A percentile compares a stretch with the other conserved stretches of the same genome.
These are phyloP conservation scores for Psylliodes chrysocephalus DNA, from an alignment of 2,888 invertebrate genomes.

Conservation along the genomic window DNA sequence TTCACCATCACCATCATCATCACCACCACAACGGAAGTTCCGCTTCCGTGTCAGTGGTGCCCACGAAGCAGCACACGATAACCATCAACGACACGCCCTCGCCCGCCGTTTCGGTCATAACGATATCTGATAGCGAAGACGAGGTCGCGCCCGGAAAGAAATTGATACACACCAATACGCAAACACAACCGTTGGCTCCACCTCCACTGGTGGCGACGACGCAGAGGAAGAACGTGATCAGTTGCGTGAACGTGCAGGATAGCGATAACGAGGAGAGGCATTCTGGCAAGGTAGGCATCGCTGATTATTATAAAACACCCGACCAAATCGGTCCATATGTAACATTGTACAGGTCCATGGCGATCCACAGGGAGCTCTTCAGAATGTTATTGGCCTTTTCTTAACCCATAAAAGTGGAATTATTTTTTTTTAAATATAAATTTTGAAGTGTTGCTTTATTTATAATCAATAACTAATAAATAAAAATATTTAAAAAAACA, in stretches of 20 bases:
- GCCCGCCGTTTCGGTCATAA: constrained; percentile 94
- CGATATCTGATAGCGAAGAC: constrained; percentile 95
- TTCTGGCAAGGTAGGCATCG: constrained; percentile 65
- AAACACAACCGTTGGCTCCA: constrained; percentile 44
- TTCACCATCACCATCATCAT: constrained; percentile 54
- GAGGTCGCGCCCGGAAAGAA: constrained; percentile 70
- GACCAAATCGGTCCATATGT: no score
- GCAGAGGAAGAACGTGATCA: constrained; percentile 77
- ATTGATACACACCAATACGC: constrained; percentile 44
- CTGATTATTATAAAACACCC: no score
- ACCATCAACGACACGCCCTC: constrained; percentile 96
- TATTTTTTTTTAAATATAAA: no score
- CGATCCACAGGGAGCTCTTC: no score
- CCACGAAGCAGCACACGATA: constrained; percentile 82
- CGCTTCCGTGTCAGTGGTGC: constrained; percentile 43
- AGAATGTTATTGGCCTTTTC: no score
- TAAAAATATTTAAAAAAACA: no score
- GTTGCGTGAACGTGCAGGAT: constrained; percentile 82
- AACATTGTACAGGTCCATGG: no score
- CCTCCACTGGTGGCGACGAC: constrained; percentile 48
- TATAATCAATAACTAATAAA: no score
- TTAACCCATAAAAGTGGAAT: no score
- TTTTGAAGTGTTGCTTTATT: no score
- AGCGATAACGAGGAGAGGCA: constrained; percentile 76
- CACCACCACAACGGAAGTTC: constrained; percentile 56